Conservation (phyloP, 1,140 invertebrate species). For the Notospermus geniculatus region DNA sequence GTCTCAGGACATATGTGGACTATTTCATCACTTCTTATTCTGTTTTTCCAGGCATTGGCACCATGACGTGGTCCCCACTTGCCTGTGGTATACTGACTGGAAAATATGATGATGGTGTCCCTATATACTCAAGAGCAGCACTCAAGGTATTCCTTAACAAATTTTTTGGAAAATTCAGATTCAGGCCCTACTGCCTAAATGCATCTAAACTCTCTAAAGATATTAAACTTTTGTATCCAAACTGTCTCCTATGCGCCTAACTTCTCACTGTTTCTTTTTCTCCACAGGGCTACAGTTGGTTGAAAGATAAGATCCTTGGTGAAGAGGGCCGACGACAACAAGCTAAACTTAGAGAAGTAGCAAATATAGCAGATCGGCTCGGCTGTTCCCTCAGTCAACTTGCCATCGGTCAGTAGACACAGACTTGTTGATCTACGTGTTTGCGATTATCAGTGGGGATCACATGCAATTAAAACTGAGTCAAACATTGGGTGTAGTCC, state of each 20-base stretch:
- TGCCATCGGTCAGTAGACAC: constrained; percentile 65
- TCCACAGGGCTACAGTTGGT: constrained; percentile 58
- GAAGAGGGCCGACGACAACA: constrained; percentile 64
- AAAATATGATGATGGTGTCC: constrained; percentile 75
- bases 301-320: constrained; percentile 58
- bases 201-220: no score
- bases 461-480: no score
- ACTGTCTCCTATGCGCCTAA: background rate
- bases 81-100: constrained; percentile 79
- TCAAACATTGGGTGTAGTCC: no score
- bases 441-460: background rate
- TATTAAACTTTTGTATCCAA: no score
- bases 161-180: no score
- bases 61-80: constrained; percentile 84
- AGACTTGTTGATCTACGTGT: background rate
- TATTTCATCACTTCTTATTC: background rate
- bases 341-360: constrained; percentile 75
- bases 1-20: no score
- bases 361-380: constrained; percentile 76
- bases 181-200: no score
- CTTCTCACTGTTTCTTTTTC: constrained; percentile 9
- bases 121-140: constrained; percentile 77
- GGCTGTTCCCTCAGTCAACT: constrained; percentile 89
- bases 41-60: constrained; percentile 65
- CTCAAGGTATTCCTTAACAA: constrained; percentile 72